These are phyloP conservation scores for Conus canariensis DNA, from an alignment of 2,888 invertebrate species.

Conservation along the genomic window DNA sequence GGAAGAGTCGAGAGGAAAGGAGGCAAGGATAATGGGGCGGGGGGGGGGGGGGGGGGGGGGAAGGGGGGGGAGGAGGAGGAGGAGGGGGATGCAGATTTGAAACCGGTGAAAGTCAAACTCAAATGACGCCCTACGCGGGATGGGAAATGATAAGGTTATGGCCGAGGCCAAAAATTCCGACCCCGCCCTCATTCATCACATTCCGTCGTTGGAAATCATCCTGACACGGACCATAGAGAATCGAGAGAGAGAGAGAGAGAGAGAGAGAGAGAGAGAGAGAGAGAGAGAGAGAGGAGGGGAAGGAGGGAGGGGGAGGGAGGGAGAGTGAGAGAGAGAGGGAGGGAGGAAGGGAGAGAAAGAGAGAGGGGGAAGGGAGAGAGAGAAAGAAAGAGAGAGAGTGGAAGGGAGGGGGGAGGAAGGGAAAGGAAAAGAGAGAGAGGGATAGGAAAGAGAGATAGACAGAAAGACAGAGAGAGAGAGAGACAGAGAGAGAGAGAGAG, in stretches of 20 bases:
- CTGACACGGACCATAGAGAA: not conserved
- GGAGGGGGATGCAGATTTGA: too few relatives aligned
- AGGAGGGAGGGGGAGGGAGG: not conserved
- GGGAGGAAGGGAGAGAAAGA: not conserved
- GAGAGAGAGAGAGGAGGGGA: not conserved
- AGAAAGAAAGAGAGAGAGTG: not conserved
- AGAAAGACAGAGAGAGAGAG: not conserved
- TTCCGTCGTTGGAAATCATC: not conserved
- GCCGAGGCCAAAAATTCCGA: not conserved
- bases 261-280: slow-evolving; percentile 8
- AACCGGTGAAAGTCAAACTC: not conserved
- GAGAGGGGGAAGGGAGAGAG: too few relatives aligned
- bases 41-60: not conserved
- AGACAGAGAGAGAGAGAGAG: not conserved
- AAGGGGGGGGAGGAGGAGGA: not conserved
- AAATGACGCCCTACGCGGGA: not conserved
- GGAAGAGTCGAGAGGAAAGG: not conserved
- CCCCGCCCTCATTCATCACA: slow-evolving; percentile 4
- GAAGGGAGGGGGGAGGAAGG: not conserved
- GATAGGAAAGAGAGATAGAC: not conserved
- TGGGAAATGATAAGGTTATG: not conserved
- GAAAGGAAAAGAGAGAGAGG: not conserved
- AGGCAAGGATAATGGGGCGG: not conserved
- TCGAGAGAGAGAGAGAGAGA: not conserved
- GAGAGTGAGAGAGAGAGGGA: not conserved